A percentile compares a stretch with the other conserved stretches of the same genome.
Evolutionary conservation across 2,888 invertebrate genomes (phyloP).

Genomic region (Cephus rjabovi): DNA sequence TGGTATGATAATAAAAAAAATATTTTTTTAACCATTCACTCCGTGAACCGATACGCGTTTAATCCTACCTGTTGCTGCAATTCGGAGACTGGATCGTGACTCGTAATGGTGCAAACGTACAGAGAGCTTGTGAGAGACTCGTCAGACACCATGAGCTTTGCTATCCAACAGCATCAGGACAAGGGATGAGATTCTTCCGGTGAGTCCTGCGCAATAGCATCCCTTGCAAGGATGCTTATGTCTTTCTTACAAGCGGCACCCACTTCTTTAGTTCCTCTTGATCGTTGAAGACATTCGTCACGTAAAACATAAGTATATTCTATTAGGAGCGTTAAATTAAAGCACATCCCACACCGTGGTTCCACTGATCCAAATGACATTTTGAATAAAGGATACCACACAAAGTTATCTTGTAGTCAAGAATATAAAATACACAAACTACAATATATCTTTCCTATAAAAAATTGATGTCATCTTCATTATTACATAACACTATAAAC

Average conservation of each 20-base stretch:
- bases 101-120: not conserved
- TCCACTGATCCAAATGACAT: not conserved
- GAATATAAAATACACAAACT: not conserved
- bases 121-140: constrained; percentile 1
- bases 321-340: not conserved
- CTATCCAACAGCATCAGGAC: constrained; percentile 27
- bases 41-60: not conserved
- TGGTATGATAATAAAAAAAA: not conserved
- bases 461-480: not conserved
- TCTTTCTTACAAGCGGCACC: not conserved
- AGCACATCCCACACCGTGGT: not conserved
- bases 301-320: not conserved
- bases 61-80: constrained; percentile 41
- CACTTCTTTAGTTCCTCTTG: not conserved
- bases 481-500: not conserved
- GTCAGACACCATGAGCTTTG: constrained; percentile 6
- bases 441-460: not conserved
- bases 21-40: not conserved
- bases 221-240: constrained; percentile 20
- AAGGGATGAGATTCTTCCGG: constrained; percentile 29
- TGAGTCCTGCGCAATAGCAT: constrained; percentile 49
- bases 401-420: not conserved
- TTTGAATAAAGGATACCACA: not conserved
- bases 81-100: constrained; percentile 31
- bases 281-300: not conserved